Evolutionary conservation across 92 coral and sea anemone species (phyloP).

Genomic region (Epizoanthus ramosus): DNA sequence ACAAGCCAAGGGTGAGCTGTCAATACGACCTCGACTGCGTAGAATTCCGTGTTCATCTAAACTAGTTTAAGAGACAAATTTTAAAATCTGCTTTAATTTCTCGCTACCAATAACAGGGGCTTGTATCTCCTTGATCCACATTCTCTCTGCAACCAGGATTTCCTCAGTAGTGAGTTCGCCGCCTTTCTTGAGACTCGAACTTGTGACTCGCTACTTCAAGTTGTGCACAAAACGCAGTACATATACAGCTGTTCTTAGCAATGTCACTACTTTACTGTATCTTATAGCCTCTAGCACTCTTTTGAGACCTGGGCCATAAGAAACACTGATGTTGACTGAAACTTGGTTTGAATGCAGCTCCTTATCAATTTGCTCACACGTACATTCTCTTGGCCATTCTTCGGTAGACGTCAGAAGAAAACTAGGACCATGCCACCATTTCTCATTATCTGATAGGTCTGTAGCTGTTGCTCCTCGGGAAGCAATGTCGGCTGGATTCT

Average conservation of each 20-base stretch:
- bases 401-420: constrained; percentile 23
- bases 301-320: constrained; percentile 9
- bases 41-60: constrained; percentile 37
- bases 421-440: constrained; percentile 61
- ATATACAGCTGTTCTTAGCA: constrained; percentile 59
- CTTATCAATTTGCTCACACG: neutral
- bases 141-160: constrained; percentile 35
- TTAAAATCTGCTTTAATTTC: constrained; percentile 23
- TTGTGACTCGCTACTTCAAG: constrained; percentile 9
- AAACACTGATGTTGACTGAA: neutral
- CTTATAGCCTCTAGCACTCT: constrained; percentile 32
- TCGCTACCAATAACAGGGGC: neutral
- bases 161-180: constrained; percentile 34
- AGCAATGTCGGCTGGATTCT: constrained; percentile 57
- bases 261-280: constrained; percentile 47
- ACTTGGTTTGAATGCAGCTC: neutral
- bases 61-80: constrained; percentile 38
- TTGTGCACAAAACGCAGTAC: constrained; percentile 53
- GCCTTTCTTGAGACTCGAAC: neutral
- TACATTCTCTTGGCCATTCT: constrained; percentile 24
- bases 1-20: constrained; percentile 38
- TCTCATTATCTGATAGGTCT: constrained; percentile 32
- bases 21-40: constrained; percentile 43
- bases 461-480: constrained; percentile 58
- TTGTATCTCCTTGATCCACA: constrained; percentile 53